A percentile compares a stretch with the other conserved stretches of the same genome.
Conservation (phyloP, 1,140 invertebrate species). For the Atta texana region DNA sequence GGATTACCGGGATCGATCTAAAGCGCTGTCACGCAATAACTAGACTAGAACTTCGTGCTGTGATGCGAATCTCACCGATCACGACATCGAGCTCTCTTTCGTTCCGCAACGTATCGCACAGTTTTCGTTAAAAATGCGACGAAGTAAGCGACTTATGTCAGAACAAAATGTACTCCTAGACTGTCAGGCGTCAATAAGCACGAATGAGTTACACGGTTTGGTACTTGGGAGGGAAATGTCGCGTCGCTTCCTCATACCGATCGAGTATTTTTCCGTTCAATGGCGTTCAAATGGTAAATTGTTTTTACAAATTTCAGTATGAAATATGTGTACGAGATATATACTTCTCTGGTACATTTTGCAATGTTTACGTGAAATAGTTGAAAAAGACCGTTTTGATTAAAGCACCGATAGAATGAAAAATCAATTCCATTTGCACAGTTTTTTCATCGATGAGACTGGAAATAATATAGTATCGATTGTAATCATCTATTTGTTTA, state of each 20-base stretch:
- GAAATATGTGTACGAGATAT: conserved; percentile 29
- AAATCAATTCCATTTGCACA: conserved; percentile 1
- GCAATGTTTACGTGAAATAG: conserved; percentile 25
- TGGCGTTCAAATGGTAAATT: conserved; percentile 7
- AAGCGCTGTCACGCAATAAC: neutral
- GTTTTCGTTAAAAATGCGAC: conserved; percentile 46
- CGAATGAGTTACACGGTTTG: conserved; percentile 34
- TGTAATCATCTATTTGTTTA: neutral
- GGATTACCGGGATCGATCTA: conserved; percentile 41
- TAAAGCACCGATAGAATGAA: neutral
- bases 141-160: conserved; percentile 28
- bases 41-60: neutral
- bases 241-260: neutral
- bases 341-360: neutral
- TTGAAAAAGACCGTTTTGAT: conserved; percentile 15
- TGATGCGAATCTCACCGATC: neutral
- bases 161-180: conserved; percentile 18
- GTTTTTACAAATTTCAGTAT: conserved; percentile 21
- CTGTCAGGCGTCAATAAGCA: conserved; percentile 61
- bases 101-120: neutral
- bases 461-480: conserved; percentile 3
- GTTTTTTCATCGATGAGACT: neutral
- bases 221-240: conserved; percentile 19
- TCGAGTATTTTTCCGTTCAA: conserved; percentile 29
- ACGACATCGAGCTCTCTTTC: neutral